Percentiles rank a stretch among this genome's conserved stretches.
phyloP scores from a whole-genome alignment of 2,888 invertebrate genomes.

The Troides helena region DNA sequence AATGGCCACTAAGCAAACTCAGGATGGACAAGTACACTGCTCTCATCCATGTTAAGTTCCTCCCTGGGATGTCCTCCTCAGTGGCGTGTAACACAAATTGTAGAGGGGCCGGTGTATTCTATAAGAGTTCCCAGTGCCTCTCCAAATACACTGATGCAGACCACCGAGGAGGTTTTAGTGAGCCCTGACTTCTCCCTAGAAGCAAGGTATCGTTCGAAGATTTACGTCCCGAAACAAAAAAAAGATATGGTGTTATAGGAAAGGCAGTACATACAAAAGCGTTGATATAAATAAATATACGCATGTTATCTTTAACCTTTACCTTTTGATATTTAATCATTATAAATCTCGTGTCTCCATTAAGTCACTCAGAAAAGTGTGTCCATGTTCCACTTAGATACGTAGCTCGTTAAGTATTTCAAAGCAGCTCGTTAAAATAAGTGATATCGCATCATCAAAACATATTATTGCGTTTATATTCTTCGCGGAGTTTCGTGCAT shows the following conservation, averaged over 20 bases:
- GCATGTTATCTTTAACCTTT: background rate
- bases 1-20: too few relatives aligned
- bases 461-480: constrained; percentile 6
- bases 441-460: constrained; percentile 4
- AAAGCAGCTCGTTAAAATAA: constrained; percentile 27
- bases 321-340: constrained; percentile 10
- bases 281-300: background rate
- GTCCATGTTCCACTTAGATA: constrained; percentile 33
- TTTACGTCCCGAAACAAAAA: too few relatives aligned
- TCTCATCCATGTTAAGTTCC: too few relatives aligned
- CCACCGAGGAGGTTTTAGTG: too few relatives aligned
- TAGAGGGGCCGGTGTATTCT: too few relatives aligned
- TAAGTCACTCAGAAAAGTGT: constrained; percentile 10
- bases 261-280: background rate
- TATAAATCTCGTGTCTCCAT: constrained; percentile 11
- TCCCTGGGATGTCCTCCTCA: too few relatives aligned
- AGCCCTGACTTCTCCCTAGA: too few relatives aligned
- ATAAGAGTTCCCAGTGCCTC: too few relatives aligned
- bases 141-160: too few relatives aligned
- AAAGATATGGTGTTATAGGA: background rate
- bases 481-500: background rate
- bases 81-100: too few relatives aligned
- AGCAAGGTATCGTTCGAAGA: too few relatives aligned
- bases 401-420: constrained; percentile 34
- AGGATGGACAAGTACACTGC: too few relatives aligned